Base-by-base conservation (phyloP, 2,888 invertebrate species). In the Chloromyia formosa region DNA sequence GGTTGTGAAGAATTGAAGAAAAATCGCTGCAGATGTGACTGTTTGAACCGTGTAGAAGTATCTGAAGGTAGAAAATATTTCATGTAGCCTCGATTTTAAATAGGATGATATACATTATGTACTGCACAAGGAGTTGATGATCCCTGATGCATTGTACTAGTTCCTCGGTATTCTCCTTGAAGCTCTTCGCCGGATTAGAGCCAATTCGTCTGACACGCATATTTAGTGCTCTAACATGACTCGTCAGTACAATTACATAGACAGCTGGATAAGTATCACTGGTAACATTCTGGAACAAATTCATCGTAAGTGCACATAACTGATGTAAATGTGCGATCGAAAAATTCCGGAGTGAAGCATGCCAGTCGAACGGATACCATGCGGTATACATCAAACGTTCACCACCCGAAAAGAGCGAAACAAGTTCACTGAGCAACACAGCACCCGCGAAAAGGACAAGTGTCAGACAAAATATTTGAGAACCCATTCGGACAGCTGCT, bases 381-480 rank as follows among this genome's bases (percentile, higher is more conserved):
- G 74, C 56, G 9, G 74, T 4, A 56, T 58, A 56, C 56, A 56
- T 56, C 10, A 71, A 56, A 2, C 35, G 14, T 20, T 53, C 14
- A 3, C n/a, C 54, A 1, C 4, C n/a, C 5, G 56, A 16, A 18
- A 56, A n/a, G 5, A 71, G 23, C 1, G 56, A 10, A 1, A 16
- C 16, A 7, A 71, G 9, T 54, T 56, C 56, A 22, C 54, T 18
- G 9, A 18, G 18, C n/a, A 27, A 12, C 1, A 23, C 22, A 1
- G 35, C 35, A 9, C 10, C 23, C 1, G 10, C 22, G 35, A 81
- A 84, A 14, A 83, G 77, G 14, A 77, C 69, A 12, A 77, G 78
- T 56, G 83, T 84, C 18, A 79, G 77, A 20, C 79, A 77, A 74
- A 84, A 84, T 10, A 78, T 77, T 1, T 22, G 77, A 45, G 79